Evolutionary conservation across 2,888 invertebrate species (phyloP).

Genomic region (Agapostemon virescens): DNA sequence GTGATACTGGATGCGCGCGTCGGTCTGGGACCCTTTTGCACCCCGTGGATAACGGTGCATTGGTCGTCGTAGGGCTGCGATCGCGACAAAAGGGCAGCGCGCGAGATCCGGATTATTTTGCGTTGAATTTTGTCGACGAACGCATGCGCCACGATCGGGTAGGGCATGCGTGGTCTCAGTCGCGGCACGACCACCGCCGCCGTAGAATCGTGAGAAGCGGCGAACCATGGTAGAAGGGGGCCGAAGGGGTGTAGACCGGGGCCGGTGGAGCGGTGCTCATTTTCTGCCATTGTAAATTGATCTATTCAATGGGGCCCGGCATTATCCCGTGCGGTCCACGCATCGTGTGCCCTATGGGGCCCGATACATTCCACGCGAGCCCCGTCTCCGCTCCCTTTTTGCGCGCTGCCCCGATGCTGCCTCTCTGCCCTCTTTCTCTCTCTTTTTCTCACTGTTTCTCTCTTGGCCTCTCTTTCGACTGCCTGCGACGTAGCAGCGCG

Average conservation of each 20-base stretch:
- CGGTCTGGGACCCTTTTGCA: conserved; percentile 42
- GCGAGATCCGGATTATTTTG: conserved; percentile 67
- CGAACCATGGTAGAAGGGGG: conserved; percentile 50
- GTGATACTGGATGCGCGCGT: conserved; percentile 74
- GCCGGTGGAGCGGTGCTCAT: conserved; percentile 74
- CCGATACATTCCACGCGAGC: conserved; percentile 53
- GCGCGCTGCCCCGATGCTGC: conserved; percentile 25
- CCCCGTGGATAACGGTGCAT: conserved; percentile 46
- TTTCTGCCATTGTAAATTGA: conserved; percentile 81
- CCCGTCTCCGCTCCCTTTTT: conserved; percentile 43
- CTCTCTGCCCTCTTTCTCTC: conserved; percentile 34
- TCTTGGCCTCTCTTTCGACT: conserved; percentile 40
- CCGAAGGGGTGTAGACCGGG: conserved; percentile 45
- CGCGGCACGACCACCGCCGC: conserved; percentile 56
- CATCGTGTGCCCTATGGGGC: conserved; percentile 72
- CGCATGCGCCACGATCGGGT: conserved; percentile 48
- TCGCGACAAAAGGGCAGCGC: conserved; percentile 72
- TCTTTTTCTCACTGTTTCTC: conserved; percentile 12
- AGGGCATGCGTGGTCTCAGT: conserved; percentile 67
- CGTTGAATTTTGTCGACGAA: conserved; percentile 58
- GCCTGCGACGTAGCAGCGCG: conserved; percentile 71
- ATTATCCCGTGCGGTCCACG: conserved; percentile 74
- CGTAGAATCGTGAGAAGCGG: conserved; percentile 65
- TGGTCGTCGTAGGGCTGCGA: conserved; percentile 52
- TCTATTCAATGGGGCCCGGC: conserved; percentile 80